Conservation (phyloP, 2,888 invertebrate genomes). For the Acrobasis suavella region DNA sequence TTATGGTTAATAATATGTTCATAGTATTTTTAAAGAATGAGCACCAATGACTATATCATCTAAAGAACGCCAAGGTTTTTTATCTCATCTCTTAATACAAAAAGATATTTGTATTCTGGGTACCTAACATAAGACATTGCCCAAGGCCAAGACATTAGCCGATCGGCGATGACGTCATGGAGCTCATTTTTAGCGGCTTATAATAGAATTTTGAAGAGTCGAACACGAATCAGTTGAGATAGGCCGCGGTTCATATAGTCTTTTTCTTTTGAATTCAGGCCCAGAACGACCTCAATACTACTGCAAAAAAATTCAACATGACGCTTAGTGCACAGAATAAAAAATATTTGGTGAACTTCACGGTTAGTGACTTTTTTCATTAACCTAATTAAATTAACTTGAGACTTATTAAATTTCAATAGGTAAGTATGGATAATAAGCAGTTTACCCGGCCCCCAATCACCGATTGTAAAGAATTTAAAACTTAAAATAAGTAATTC, state of each 20-base stretch:
- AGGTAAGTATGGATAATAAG: too few relatives aligned
- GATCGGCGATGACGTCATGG: constrained; percentile 49
- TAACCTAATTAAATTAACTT: too few relatives aligned
- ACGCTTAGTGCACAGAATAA: too few relatives aligned
- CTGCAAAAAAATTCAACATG: too few relatives aligned
- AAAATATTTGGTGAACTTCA: too few relatives aligned
- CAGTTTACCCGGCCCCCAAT: too few relatives aligned
- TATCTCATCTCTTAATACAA: neutral
- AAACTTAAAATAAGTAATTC: neutral
- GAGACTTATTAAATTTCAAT: too few relatives aligned
- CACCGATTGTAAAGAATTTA: too few relatives aligned
- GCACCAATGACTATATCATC: neutral
- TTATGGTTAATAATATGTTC: neutral
- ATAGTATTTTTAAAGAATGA: neutral
- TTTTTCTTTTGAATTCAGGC: neutral
- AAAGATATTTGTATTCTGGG: constrained; percentile 25
- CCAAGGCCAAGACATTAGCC: constrained; percentile 51
- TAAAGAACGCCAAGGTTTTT: neutral
- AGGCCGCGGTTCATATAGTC: neutral
- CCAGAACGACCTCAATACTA: too few relatives aligned
- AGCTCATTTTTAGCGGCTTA: constrained; percentile 45
- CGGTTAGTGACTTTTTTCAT: too few relatives aligned
- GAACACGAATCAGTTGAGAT: constrained; percentile 19
- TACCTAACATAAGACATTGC: constrained; percentile 35
- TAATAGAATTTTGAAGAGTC: constrained; percentile 23